Evolutionary conservation across 2,113 vertebrate genomes (phyloP), one percentile per base, ranked within the genome.

Genomic region (Urocynchramus pylzowi): DNA sequence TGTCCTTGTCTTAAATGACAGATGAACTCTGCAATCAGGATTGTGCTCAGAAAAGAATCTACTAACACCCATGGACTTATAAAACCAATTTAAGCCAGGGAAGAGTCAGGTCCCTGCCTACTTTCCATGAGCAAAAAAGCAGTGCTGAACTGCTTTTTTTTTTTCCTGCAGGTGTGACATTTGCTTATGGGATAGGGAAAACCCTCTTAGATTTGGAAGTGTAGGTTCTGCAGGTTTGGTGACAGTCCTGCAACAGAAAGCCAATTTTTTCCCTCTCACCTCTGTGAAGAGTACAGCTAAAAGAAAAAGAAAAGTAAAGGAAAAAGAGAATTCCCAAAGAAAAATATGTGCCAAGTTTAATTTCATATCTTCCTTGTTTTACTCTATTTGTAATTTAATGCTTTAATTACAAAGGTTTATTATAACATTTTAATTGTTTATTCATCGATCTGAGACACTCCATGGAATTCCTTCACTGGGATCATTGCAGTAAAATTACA

Each of bases 391-490:
- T 59, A 68, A 70, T 89, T 93, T 92, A 91, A 91, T 84, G 30
- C 13, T 93, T 81, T 95, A 93, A 83, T 97, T 97, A 89, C 75
- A 94, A 92, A 87, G 57, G 33, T 95, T 97, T 94, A 81, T 45
- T 64, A 93, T 86, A 95, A 64, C 35, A 16, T 81, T 96, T 84
- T 86, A 94, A 95, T 93, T 97, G 84, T 96, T 97, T 89, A 87
- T 97, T 77, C 80, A 89, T 76, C 0, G 9, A 57, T 71, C 59
- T 68, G 59, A 94, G 44, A 57, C 70, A 79, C 74, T 94, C 50
- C 24, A 64, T 82, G 61, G 76, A 76, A 37, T 69, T 94, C 45
- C 42, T 87, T 97, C 76, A 78, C 71, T 94, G 83, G 52, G 70
- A 76, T 35, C 50, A 31, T 47, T 93, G 42, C 70, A 94, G 53